Evolutionary conservation across 2,797 vertebrate species (phyloP).

Genomic region (Acipenser oxyrinchus): DNA sequence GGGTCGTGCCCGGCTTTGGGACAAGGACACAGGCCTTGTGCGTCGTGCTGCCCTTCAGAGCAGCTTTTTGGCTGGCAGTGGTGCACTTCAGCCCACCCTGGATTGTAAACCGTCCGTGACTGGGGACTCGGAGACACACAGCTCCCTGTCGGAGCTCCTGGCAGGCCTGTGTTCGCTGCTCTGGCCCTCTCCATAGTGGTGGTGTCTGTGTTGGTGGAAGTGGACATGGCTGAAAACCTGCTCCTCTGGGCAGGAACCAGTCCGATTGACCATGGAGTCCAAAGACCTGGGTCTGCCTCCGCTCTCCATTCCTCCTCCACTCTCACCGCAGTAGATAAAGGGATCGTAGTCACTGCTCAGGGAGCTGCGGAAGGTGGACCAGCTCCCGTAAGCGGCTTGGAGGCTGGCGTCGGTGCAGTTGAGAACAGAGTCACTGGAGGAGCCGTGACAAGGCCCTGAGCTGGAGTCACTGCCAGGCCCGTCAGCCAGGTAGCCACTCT

Average conservation of each 20-base stretch:
- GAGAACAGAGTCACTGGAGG: constrained; percentile 90
- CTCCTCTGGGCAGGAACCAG: constrained; percentile 38
- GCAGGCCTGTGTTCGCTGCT: constrained; percentile 42
- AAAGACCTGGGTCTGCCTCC: constrained; percentile 68
- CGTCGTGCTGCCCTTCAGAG: constrained; percentile 16
- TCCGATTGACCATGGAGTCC: constrained; percentile 68
- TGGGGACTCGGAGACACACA: constrained; percentile 28
- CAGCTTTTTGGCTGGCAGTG: constrained; percentile 36
- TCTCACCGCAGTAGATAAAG: constrained; percentile 70
- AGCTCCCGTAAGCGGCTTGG: constrained; percentile 90
- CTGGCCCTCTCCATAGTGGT: constrained; percentile 71
- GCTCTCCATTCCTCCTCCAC: constrained; percentile 39
- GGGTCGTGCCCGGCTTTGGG: constrained; percentile 44
- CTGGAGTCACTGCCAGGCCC: constrained; percentile 94
- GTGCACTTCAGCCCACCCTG: constrained; percentile 46
- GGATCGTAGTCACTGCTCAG: constrained; percentile 94
- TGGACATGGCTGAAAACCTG: constrained; percentile 83
- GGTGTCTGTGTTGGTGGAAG: constrained; percentile 88
- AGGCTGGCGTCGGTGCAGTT: constrained; percentile 91
- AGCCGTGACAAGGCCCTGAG: constrained; percentile 89
- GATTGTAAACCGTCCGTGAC: constrained; percentile 18
- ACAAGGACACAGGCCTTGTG: constrained; percentile 51
- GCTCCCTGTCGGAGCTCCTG: constrained; percentile 59
- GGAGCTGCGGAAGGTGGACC: constrained; percentile 93
- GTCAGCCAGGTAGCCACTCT: constrained; percentile 88